Percentiles rank a stretch among this genome's conserved stretches.
These are phyloP conservation scores for Hydrozoanthus tunicans DNA, from an alignment of 64 coral and sea anemone genomes.

Conservation along the genomic window DNA sequence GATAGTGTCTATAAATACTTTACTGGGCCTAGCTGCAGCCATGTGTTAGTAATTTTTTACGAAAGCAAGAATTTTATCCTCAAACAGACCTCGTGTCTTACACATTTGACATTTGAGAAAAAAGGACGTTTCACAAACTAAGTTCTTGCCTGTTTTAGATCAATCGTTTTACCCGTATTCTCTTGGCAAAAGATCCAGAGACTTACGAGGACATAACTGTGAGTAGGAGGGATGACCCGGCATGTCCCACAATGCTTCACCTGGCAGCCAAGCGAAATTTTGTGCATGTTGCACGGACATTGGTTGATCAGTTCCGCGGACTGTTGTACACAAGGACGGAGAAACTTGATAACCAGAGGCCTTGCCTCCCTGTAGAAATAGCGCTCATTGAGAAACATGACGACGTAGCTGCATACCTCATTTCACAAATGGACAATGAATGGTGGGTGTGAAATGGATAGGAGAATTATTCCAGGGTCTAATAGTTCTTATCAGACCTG, in stretches of 20 bases:
- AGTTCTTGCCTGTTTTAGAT: slow-evolving; percentile 53
- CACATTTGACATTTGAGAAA: no score
- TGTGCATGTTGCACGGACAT: slow-evolving; percentile 41
- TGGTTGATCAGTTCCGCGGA: slow-evolving; percentile 42
- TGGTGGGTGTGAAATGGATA: neutral
- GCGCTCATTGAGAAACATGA: neutral
- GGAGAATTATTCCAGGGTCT: neutral
- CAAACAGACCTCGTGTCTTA: no score
- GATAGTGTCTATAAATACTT: no score
- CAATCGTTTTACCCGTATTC: slow-evolving; percentile 70
- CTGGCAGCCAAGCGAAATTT: slow-evolving; percentile 38
- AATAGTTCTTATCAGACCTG: neutral
- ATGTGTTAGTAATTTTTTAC: no score
- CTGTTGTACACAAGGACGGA: slow-evolving; percentile 47
- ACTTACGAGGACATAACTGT: slow-evolving; percentile 74
- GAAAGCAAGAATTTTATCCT: no score
- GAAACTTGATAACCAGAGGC: neutral
- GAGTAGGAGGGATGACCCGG: slow-evolving; percentile 29
- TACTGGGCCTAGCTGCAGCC: no score
- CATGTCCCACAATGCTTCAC: slow-evolving; percentile 56
- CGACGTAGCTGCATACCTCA: slow-evolving; percentile 35
- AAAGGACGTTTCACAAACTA: no score
- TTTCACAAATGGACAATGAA: slow-evolving; percentile 51
- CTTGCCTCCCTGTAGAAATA: neutral
- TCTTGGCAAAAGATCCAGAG: slow-evolving; percentile 64